These are phyloP conservation scores for Metacarcinus magister DNA, from an alignment of 2,888 invertebrate species.

Conservation along the genomic window DNA sequence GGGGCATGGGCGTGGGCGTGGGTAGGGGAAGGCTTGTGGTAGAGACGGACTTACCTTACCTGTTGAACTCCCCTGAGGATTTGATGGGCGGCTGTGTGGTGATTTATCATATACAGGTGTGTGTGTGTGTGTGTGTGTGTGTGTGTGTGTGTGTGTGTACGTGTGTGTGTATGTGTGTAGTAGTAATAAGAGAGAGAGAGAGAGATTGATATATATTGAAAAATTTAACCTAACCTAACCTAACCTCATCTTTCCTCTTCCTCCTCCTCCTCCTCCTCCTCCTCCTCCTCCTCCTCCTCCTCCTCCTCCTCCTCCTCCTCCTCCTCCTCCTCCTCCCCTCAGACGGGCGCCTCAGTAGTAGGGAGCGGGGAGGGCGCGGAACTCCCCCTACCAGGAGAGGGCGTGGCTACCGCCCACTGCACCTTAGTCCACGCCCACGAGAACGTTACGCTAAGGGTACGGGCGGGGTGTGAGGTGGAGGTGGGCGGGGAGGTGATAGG, in stretches of 20 bases:
- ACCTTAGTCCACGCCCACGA: slow-evolving; percentile 70
- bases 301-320: neutral
- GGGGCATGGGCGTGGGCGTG: slow-evolving; percentile 42
- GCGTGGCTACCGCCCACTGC: slow-evolving; percentile 73
- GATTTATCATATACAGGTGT: slow-evolving; percentile 81
- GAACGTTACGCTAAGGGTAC: slow-evolving; percentile 73
- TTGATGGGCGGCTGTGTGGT: slow-evolving; percentile 68
- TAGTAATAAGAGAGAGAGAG: neutral
- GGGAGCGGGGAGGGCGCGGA: slow-evolving; percentile 76
- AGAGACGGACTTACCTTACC: slow-evolving; percentile 79
- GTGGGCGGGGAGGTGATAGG: slow-evolving; percentile 56
- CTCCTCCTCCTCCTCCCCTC: neutral
- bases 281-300: neutral
- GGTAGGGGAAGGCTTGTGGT: slow-evolving; percentile 83
- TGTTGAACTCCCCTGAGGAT: slow-evolving; percentile 79
- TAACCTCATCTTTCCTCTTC: neutral
- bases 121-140: slow-evolving; percentile 26
- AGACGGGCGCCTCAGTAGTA: slow-evolving; percentile 80
- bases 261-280: neutral
- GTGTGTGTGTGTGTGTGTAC: neutral
- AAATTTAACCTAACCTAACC: neutral
- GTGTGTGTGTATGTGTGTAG: neutral
- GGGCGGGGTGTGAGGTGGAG: slow-evolving; percentile 63
- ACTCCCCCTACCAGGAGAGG: slow-evolving; percentile 70
- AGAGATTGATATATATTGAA: too few relatives aligned